Evolutionary conservation across 1,140 invertebrate species (phyloP).

Genomic region (Eciton burchellii): DNA sequence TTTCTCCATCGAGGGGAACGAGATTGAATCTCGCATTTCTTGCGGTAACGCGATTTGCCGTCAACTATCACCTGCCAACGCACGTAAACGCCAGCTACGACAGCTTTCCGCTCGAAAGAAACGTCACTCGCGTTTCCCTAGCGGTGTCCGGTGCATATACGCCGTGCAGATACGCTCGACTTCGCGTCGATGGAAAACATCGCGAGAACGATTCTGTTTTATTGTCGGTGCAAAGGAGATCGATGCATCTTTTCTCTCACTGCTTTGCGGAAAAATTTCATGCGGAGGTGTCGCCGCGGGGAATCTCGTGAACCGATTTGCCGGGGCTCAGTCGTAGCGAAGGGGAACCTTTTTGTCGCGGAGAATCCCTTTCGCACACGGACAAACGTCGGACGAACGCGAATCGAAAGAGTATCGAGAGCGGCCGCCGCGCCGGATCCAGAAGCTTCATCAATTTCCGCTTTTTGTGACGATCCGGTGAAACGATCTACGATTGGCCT

Average conservation of each 20-base stretch:
- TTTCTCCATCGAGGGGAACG: not conserved
- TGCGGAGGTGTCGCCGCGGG: not conserved
- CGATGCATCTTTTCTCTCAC: not conserved
- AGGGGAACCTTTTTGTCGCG: slow-evolving; percentile 49
- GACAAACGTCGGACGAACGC: slow-evolving; percentile 13
- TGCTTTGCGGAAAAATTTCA: slow-evolving; percentile 12
- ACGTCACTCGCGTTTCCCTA: not conserved
- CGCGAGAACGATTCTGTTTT: slow-evolving; percentile 3
- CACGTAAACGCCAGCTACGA: not conserved
- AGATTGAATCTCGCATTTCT: not conserved
- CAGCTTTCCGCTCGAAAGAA: slow-evolving; percentile 9
- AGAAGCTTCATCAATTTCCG: slow-evolving; percentile 35
- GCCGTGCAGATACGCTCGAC: not conserved
- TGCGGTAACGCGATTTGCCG: not conserved
- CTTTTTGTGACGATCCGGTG: slow-evolving; percentile 20
- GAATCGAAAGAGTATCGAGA: slow-evolving; percentile 43
- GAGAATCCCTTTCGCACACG: slow-evolving; percentile 40
- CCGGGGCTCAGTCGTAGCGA: not conserved
- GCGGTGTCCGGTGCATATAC: not conserved
- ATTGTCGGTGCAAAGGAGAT: slow-evolving; percentile 27
- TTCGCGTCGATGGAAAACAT: not conserved
- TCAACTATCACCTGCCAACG: not conserved
- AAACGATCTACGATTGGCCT: slow-evolving; percentile 46
- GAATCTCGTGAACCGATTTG: slow-evolving; percentile 50
- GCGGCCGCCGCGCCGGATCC: not conserved